phyloP scores from a whole-genome alignment of 1,140 invertebrate species.

The Cecropterus lyciades region DNA sequence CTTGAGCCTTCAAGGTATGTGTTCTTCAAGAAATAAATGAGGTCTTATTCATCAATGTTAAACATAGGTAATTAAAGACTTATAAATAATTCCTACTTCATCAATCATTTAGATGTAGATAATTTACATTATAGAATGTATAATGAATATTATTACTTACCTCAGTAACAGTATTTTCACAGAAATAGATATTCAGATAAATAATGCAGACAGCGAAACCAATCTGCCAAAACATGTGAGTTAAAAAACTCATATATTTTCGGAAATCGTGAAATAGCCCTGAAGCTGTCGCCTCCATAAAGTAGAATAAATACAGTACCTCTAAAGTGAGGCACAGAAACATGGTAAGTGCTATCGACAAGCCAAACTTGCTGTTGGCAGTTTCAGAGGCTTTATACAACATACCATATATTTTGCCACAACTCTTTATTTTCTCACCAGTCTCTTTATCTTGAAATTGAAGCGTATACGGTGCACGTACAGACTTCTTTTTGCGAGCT shows the following conservation, averaged over 20 bases:
- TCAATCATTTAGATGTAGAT: no score
- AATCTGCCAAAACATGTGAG: constrained; percentile 62
- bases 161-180: constrained; percentile 50
- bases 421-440: constrained; percentile 55
- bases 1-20: no score
- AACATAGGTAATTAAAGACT: no score
- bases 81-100: no score
- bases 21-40: no score
- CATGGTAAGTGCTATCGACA: constrained; percentile 51
- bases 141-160: constrained; percentile 41
- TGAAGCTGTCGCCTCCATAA: constrained; percentile 68
- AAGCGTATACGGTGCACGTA: constrained; percentile 33
- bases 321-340: constrained; percentile 45
- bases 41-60: no score
- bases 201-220: constrained; percentile 46
- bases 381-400: constrained; percentile 46
- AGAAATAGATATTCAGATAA: constrained; percentile 50
- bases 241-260: constrained; percentile 55
- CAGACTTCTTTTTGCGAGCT: constrained; percentile 40
- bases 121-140: no score
- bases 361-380: constrained; percentile 53
- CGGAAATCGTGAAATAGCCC: constrained; percentile 57
- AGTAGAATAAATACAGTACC: constrained; percentile 63
- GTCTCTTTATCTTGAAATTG: constrained; percentile 52
- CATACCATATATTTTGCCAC: constrained; percentile 57